phyloP scores from a whole-genome alignment of 2,888 invertebrate genomes.

The Aporophyla nigra region DNA sequence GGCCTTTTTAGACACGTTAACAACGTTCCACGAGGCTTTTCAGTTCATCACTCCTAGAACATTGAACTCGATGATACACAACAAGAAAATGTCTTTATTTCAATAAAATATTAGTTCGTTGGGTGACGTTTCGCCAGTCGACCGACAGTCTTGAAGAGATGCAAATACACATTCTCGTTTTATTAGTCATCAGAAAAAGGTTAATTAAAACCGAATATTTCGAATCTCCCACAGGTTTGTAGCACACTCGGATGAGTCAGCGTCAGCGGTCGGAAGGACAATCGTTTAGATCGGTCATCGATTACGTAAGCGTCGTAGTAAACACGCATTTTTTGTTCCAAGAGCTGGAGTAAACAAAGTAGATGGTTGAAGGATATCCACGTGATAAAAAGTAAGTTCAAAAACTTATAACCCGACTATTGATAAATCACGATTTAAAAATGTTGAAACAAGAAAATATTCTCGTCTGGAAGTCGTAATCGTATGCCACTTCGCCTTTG shows the following conservation, averaged over 20 bases:
- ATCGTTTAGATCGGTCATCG: slow-evolving; percentile 80
- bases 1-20: slow-evolving; percentile 77
- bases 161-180: slow-evolving; percentile 71
- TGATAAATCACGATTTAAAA: no score
- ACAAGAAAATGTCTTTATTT: slow-evolving; percentile 37
- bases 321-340: slow-evolving; percentile 62
- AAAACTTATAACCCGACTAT: no score
- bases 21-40: slow-evolving; percentile 73
- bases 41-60: slow-evolving; percentile 69
- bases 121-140: slow-evolving; percentile 38
- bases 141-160: slow-evolving; percentile 63
- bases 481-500: no score
- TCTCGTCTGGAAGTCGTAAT: no score
- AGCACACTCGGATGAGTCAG: slow-evolving; percentile 77
- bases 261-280: slow-evolving; percentile 72
- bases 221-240: slow-evolving; percentile 71
- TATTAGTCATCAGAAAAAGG: slow-evolving; percentile 82
- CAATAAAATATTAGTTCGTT: slow-evolving; percentile 44
- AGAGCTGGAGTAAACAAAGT: slow-evolving; percentile 51
- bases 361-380: slow-evolving; percentile 42
- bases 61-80: slow-evolving; percentile 63
- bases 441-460: no score
- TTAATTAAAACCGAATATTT: slow-evolving; percentile 81
- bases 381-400: slow-evolving; percentile 21
- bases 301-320: slow-evolving; percentile 78